Percentiles rank a stretch among this genome's conserved stretches.
These are phyloP conservation scores for Tinamus guttatus DNA, from an alignment of 2,113 vertebrate genomes.

Conservation along the genomic window DNA sequence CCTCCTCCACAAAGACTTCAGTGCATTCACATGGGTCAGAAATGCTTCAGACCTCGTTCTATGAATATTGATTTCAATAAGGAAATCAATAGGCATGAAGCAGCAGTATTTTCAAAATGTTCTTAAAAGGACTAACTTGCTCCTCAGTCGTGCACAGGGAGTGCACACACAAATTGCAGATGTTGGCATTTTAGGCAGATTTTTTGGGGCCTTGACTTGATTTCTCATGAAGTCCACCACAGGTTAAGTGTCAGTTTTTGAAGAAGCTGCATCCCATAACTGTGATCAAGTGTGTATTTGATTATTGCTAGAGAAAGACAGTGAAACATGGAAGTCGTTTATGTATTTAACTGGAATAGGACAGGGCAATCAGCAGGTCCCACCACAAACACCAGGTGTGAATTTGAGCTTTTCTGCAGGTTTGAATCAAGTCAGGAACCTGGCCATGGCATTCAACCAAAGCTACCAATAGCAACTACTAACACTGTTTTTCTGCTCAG, in stretches of 20 bases:
- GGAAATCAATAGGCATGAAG: conserved; percentile 37
- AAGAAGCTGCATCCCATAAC: background rate
- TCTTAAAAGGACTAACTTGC: conserved; percentile 1
- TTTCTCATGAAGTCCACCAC: background rate
- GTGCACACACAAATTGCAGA: background rate
- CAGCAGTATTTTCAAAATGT: conserved; percentile 41
- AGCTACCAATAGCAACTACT: background rate
- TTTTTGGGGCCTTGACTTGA: background rate
- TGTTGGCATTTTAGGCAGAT: background rate
- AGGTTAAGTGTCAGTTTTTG: background rate
- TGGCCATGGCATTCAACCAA: background rate
- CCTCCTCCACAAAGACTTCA: background rate
- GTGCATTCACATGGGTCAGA: conserved; percentile 45
- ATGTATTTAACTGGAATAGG: background rate
- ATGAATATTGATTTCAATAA: conserved; percentile 62
- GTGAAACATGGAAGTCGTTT: background rate
- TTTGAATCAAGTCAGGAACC: background rate
- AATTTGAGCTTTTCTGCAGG: background rate
- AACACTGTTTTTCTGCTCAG: background rate
- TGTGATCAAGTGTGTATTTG: background rate
- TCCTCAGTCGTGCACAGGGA: background rate
- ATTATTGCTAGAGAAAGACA: background rate
- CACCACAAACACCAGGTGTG: background rate
- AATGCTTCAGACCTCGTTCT: conserved; percentile 33
- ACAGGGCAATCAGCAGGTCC: background rate